These are phyloP conservation scores for Lordiphosa mommai DNA, from an alignment of 1,140 invertebrate species.

Conservation along the genomic window DNA sequence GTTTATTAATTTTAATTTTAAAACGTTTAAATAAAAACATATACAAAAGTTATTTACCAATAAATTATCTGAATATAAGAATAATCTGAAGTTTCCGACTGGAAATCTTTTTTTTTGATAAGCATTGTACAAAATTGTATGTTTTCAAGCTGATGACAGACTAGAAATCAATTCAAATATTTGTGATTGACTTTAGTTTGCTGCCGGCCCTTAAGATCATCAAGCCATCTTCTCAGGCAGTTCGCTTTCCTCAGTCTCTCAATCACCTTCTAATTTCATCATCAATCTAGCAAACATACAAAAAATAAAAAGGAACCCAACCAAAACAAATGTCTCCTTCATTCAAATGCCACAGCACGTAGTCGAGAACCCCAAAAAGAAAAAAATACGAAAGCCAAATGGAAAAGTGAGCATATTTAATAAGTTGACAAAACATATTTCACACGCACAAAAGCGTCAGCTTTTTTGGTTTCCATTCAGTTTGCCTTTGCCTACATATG, in stretches of 20 bases:
- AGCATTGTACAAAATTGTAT: too few relatives aligned
- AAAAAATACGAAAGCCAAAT: slow-evolving; percentile 15
- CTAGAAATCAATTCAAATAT: too few relatives aligned
- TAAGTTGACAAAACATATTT: slow-evolving; percentile 76
- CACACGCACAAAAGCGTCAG: slow-evolving; percentile 69
- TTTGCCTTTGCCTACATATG: slow-evolving; percentile 58
- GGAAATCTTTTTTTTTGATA: too few relatives aligned
- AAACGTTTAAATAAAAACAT: too few relatives aligned
- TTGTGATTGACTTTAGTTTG: not conserved
- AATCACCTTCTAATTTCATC: slow-evolving; percentile 1
- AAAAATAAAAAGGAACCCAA: not conserved
- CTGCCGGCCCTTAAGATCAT: not conserved
- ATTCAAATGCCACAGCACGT: slow-evolving; percentile 55
- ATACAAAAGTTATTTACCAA: too few relatives aligned
- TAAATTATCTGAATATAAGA: too few relatives aligned
- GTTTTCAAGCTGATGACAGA: too few relatives aligned
- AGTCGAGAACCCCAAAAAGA: slow-evolving; percentile 16
- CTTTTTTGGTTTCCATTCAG: slow-evolving; percentile 43
- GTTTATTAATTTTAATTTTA: too few relatives aligned
- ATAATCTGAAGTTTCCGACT: too few relatives aligned
- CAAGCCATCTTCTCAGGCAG: not conserved
- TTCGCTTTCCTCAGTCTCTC: not conserved
- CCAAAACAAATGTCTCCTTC: slow-evolving; percentile 22
- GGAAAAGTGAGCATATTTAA: slow-evolving; percentile 67
- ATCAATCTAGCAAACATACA: not conserved